Evolutionary conservation across 2,797 vertebrate species (phyloP).

Genomic region (Squalus acanthias): DNA sequence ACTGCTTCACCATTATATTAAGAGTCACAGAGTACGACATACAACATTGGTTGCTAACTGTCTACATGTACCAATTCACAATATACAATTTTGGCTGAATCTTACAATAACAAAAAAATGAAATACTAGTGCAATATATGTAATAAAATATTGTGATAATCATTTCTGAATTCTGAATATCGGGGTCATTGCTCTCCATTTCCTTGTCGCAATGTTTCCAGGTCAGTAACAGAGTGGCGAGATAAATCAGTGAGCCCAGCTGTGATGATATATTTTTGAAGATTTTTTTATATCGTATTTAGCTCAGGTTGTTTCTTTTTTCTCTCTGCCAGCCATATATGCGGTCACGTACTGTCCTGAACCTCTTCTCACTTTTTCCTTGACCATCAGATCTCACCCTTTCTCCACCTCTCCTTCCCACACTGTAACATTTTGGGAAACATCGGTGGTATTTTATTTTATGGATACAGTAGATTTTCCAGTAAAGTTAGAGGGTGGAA

Average conservation of each 20-base stretch:
- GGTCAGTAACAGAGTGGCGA: slow-evolving; percentile 18
- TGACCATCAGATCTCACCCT: too few species aligned
- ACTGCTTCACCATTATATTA: not conserved
- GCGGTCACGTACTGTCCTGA: too few species aligned
- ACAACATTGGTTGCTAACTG: not conserved
- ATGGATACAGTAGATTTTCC: too few species aligned
- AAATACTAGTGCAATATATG: not conserved
- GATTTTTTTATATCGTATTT: too few species aligned
- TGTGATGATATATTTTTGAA: too few species aligned
- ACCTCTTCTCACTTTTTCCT: too few species aligned
- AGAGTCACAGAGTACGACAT: not conserved
- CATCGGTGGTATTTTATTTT: too few species aligned
- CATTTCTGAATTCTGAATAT: not conserved
- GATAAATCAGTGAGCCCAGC: not conserved
- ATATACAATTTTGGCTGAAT: not conserved
- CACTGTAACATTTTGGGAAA: too few species aligned
- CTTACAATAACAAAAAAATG: not conserved
- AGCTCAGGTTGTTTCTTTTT: too few species aligned
- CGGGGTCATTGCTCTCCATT: slow-evolving; percentile 18
- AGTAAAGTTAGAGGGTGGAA: too few species aligned
- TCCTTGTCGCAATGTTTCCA: slow-evolving; percentile 25
- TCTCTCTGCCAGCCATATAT: too few species aligned
- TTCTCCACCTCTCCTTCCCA: too few species aligned
- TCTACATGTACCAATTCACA: not conserved
- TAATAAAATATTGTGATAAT: not conserved